Percentiles rank a stretch among this genome's conserved stretches.
Conservation (phyloP, 2,888 invertebrate species). For the Dermolepida albohirtum region DNA sequence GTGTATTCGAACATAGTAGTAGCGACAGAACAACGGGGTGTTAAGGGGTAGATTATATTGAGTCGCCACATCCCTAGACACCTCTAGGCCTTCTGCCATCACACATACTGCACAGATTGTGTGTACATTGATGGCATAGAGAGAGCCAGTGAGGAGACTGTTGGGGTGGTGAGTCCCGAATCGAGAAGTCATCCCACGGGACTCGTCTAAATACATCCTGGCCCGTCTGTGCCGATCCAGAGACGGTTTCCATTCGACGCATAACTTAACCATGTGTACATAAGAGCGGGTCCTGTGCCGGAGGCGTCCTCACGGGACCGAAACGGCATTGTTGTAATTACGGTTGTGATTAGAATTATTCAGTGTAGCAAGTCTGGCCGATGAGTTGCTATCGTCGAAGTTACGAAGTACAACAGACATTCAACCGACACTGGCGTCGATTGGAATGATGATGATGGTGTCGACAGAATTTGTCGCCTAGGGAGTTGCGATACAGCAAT, state of each 20-base stretch:
- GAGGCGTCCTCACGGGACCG: background rate
- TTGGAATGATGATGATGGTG: too few species aligned
- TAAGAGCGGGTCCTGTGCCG: conserved; percentile 6
- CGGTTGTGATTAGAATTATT: conserved; percentile 21
- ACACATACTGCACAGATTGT: conserved; percentile 51
- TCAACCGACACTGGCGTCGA: too few species aligned
- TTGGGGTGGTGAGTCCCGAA: conserved; percentile 4
- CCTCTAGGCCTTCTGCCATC: conserved; percentile 50
- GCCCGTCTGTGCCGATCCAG: conserved; percentile 17
- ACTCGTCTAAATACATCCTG: conserved; percentile 35
- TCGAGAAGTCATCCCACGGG: conserved; percentile 37
- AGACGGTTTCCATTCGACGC: too few species aligned
- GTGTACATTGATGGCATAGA: conserved; percentile 49
- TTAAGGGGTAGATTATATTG: conserved; percentile 46
- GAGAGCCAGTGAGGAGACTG: conserved; percentile 44
- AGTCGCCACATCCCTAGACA: conserved; percentile 48
- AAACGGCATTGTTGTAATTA: conserved; percentile 15
- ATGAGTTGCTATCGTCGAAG: background rate
- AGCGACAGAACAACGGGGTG: conserved; percentile 23
- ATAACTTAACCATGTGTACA: too few species aligned
- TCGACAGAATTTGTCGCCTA: too few species aligned
- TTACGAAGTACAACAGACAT: too few species aligned
- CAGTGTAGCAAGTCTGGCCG: background rate
- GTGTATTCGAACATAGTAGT: background rate
- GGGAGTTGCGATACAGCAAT: too few species aligned